phyloP scores from a whole-genome alignment of 2,888 invertebrate species.

The Cryptocheilus praepositus region DNA sequence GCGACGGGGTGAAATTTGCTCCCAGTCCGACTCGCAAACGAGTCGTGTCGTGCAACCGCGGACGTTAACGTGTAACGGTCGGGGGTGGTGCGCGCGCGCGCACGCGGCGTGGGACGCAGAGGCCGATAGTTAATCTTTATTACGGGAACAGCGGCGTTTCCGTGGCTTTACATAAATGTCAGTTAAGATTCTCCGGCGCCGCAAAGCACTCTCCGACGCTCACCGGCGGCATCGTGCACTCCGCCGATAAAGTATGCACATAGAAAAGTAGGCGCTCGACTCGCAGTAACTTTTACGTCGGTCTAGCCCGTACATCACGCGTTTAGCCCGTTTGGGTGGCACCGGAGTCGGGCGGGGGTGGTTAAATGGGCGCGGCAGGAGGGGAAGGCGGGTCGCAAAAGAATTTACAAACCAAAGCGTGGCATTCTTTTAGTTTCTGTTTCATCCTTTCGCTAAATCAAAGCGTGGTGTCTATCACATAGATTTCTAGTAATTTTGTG shows the following conservation, averaged over 20 bases:
- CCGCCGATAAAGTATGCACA: constrained; percentile 47
- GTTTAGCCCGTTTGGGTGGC: constrained; percentile 18
- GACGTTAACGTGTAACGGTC: too few species aligned
- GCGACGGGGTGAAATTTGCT: too few species aligned
- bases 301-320: constrained; percentile 36
- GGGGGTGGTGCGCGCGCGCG: too few species aligned
- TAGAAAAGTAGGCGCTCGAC: constrained; percentile 41
- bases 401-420: constrained; percentile 48
- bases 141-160: constrained; percentile 38
- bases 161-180: constrained; percentile 48
- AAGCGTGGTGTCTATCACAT: too few species aligned
- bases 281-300: constrained; percentile 38
- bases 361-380: not conserved
- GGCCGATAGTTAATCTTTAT: constrained; percentile 48
- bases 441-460: constrained; percentile 23
- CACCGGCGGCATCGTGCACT: constrained; percentile 10
- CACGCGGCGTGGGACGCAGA: not conserved
- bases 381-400: constrained; percentile 17
- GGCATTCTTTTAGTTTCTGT: constrained; percentile 32
- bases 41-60: too few species aligned
- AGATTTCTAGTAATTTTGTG: too few species aligned
- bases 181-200: constrained; percentile 44
- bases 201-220: constrained; percentile 24
- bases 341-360: not conserved
- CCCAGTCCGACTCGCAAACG: too few species aligned